Evolutionary conservation across 2,888 invertebrate species (phyloP).

Genomic region (Lysandra coridon): DNA sequence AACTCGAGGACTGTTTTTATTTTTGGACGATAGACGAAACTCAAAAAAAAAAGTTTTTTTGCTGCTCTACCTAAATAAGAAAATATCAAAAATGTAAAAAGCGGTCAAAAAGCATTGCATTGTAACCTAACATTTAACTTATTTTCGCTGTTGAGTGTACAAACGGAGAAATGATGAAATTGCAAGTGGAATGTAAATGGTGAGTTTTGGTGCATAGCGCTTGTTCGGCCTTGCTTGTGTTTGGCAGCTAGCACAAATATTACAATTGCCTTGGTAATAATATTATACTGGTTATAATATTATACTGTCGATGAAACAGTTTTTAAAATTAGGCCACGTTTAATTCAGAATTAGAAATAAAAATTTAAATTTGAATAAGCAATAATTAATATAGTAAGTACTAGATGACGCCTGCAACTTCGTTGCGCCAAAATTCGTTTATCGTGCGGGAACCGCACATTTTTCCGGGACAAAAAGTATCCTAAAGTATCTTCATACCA

Average conservation of each 20-base stretch:
- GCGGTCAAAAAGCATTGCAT: not conserved
- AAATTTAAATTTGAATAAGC: not conserved
- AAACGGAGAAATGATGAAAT: not conserved
- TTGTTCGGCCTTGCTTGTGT: slow-evolving; percentile 32
- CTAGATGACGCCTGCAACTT: no score
- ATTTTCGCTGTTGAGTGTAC: not conserved
- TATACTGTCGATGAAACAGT: not conserved
- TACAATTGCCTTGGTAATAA: slow-evolving; percentile 3
- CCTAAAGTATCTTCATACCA: no score
- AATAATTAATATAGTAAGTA: no score
- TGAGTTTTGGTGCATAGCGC: slow-evolving; percentile 29
- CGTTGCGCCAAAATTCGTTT: no score
- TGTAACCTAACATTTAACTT: not conserved
- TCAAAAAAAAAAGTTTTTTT: no score
- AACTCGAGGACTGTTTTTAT: no score
- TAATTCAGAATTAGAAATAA: not conserved
- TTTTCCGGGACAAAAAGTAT: not conserved
- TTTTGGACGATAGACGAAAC: no score
- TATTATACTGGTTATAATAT: slow-evolving; percentile 4
- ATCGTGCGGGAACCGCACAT: no score
- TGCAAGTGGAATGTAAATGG: slow-evolving; percentile 6
- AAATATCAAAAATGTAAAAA: no score
- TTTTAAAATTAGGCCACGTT: not conserved
- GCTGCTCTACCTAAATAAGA: no score
- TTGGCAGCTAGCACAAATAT: slow-evolving; percentile 31